Evolutionary conservation across 2,797 vertebrate species (phyloP).

Genomic region (Poecilia gillii): DNA sequence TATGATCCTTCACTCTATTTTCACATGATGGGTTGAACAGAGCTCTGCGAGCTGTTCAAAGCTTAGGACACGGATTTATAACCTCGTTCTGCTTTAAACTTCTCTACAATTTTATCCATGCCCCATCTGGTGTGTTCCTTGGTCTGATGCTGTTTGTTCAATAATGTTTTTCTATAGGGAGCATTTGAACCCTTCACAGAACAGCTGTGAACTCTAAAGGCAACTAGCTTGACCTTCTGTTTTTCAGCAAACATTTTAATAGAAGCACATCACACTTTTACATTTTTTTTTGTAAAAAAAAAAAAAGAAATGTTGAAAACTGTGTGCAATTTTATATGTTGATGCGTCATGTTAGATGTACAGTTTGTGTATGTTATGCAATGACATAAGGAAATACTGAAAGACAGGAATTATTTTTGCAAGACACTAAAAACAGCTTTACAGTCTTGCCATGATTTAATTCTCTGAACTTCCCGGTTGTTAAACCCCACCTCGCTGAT

Average conservation of each 20-base stretch:
- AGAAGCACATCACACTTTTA: not conserved
- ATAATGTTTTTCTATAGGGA: not conserved
- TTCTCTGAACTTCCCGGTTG: constrained; percentile 22
- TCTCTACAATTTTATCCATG: not conserved
- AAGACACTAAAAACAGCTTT: constrained; percentile 23
- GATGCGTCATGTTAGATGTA: not conserved
- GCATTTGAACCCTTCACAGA: not conserved
- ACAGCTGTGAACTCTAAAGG: not conserved
- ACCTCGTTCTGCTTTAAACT: not conserved
- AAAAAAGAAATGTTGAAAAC: not conserved
- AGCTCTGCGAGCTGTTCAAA: not conserved
- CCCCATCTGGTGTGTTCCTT: not conserved
- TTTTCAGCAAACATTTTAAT: not conserved
- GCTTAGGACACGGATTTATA: not conserved
- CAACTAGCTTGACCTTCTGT: not conserved
- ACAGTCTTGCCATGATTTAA: constrained; percentile 31
- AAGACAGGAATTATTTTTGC: not conserved
- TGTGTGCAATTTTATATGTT: not conserved
- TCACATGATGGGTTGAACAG: not conserved
- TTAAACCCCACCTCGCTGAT: constrained; percentile 33
- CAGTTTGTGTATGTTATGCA: not conserved
- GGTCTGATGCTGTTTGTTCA: not conserved
- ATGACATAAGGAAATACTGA: not conserved
- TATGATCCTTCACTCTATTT: not conserved
- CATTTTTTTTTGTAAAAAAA: not conserved